Conservation (phyloP, 2,888 invertebrate genomes). For the Ferdinandea cuprea region DNA sequence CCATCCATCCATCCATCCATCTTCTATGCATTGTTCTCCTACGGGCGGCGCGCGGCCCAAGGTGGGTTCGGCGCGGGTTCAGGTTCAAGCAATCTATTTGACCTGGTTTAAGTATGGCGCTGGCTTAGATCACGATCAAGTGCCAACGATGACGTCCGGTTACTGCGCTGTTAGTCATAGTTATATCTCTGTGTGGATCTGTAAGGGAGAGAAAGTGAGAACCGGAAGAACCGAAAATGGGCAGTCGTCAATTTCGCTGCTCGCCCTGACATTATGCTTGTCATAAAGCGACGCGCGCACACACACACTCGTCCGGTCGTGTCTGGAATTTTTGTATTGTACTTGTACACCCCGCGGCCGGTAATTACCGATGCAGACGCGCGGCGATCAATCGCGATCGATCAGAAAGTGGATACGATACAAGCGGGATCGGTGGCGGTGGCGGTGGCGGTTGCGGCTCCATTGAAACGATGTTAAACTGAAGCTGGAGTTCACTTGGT, state of each 20-base stretch:
- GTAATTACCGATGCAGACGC: conserved; percentile 67
- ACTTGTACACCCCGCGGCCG: conserved; percentile 42
- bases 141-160: conserved; percentile 45
- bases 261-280: conserved; percentile 69
- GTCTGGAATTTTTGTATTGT: conserved; percentile 54
- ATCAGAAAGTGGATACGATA: conserved; percentile 31
- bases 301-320: too few relatives aligned
- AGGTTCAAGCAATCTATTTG: conserved; percentile 63
- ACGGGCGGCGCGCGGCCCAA: background rate
- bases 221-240: conserved; percentile 70
- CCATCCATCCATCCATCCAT: background rate
- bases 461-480: conserved; percentile 60
- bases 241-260: conserved; percentile 57
- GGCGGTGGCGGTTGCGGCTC: conserved; percentile 29
- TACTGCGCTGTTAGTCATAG: background rate
- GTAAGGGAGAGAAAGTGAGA: conserved; percentile 71
- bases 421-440: too few relatives aligned
- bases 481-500: conserved; percentile 64
- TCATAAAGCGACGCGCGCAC: conserved; percentile 54
- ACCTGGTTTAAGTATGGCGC: conserved; percentile 50
- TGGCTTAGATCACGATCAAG: conserved; percentile 67
- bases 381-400: conserved; percentile 65
- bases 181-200: background rate
- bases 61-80: conserved; percentile 10
- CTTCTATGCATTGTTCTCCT: conserved; percentile 9